phyloP scores from a whole-genome alignment of 2,888 invertebrate genomes.

The Acrobasis consociella region DNA sequence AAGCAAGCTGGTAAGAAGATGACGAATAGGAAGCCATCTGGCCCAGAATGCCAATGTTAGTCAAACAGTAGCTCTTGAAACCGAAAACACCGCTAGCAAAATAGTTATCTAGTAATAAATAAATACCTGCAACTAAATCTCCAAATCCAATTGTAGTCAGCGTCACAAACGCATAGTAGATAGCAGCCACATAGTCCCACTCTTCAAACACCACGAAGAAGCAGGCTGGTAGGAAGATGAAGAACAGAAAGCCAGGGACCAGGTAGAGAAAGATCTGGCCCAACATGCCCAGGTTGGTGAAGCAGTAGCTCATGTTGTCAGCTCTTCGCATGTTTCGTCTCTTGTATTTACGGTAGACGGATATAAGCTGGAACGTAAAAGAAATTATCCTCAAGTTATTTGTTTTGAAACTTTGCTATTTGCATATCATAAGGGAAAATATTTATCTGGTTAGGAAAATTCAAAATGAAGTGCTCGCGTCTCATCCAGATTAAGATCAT shows the following conservation, averaged over 20 bases:
- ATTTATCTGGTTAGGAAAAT: too few species aligned
- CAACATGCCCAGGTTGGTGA: constrained; percentile 87
- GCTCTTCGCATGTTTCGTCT: constrained; percentile 84
- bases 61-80: constrained; percentile 85
- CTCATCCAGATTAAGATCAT: too few species aligned
- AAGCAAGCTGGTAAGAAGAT: constrained; percentile 93
- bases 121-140: constrained; percentile 93
- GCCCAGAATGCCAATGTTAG: constrained; percentile 87
- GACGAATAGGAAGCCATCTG: constrained; percentile 94
- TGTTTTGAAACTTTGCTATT: too few species aligned
- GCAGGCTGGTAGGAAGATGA: constrained; percentile 93
- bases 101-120: too few species aligned
- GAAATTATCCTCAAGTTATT: neutral
- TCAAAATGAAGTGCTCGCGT: too few species aligned
- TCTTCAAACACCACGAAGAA: constrained; percentile 92
- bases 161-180: constrained; percentile 94
- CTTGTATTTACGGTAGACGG: constrained; percentile 91
- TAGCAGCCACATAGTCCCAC: constrained; percentile 92
- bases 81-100: too few species aligned
- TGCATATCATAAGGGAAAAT: too few species aligned
- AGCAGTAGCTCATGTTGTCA: constrained; percentile 83
- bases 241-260: constrained; percentile 94
- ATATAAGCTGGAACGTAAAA: constrained; percentile 84
- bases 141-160: constrained; percentile 96
- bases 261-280: constrained; percentile 92